Conservation (phyloP, 2,113 vertebrate genomes). For the Machaerirhynchus nigripectus region DNA sequence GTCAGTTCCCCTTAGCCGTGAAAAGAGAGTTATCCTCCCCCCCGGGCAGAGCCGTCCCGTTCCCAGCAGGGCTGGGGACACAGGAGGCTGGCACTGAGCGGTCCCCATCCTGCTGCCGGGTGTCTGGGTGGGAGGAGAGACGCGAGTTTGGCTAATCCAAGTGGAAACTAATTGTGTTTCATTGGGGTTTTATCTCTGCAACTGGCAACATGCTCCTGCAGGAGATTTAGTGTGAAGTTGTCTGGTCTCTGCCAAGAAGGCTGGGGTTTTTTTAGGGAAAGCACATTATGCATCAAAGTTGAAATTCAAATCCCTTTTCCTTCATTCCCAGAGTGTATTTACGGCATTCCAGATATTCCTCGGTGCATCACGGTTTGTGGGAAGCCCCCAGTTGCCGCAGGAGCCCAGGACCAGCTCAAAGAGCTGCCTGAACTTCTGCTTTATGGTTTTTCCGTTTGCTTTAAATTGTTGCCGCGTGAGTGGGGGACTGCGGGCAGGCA, state of each 20-base stretch:
- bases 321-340: background rate
- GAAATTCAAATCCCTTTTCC: slow-evolving; percentile 39
- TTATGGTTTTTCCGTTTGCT: background rate
- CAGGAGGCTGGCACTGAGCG: background rate
- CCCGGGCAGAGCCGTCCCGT: background rate
- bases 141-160: background rate
- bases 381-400: background rate
- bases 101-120: background rate
- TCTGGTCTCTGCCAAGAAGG: slow-evolving; percentile 46
- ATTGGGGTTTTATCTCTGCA: slow-evolving; percentile 49
- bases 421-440: background rate
- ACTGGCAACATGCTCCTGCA: slow-evolving; percentile 33
- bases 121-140: background rate
- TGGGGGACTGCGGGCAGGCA: background rate
- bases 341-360: background rate
- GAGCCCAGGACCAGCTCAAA: background rate
- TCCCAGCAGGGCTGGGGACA: background rate
- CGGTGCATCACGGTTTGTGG: background rate
- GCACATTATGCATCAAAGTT: slow-evolving; percentile 47
- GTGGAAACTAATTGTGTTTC: slow-evolving; percentile 39
- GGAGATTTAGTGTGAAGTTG: slow-evolving; percentile 47
- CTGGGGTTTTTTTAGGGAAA: slow-evolving; percentile 18
- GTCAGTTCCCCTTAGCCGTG: background rate
- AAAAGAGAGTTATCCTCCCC: background rate
- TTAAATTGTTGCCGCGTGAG: background rate